Evolutionary conservation across 2,113 vertebrate species (phyloP).

Genomic region (Arizona elegans): DNA sequence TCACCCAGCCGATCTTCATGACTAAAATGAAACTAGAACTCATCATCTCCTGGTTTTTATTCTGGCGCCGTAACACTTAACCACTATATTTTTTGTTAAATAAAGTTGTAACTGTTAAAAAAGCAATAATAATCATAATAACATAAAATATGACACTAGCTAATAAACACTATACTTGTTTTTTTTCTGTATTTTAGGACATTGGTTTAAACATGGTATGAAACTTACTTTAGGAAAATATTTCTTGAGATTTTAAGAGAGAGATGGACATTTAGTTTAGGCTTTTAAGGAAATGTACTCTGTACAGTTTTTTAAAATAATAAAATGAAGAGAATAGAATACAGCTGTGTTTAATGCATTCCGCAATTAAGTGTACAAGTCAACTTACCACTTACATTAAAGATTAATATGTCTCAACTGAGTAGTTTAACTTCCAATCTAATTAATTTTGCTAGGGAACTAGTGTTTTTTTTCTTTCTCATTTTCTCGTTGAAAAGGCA

Average conservation of each 20-base stretch:
- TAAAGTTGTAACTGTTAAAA: neutral
- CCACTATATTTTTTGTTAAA: neutral
- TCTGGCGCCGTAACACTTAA: neutral
- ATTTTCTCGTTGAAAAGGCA: neutral
- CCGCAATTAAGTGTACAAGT: neutral
- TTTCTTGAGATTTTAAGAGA: neutral
- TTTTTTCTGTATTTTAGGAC: neutral
- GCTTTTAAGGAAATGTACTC: neutral
- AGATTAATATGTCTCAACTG: neutral
- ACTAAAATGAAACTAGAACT: neutral
- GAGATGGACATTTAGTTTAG: neutral
- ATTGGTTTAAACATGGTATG: neutral
- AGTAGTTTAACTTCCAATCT: neutral
- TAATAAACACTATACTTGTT: neutral
- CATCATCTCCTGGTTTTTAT: neutral
- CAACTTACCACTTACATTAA: neutral
- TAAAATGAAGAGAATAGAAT: neutral
- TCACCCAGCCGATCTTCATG: neutral
- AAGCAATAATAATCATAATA: neutral
- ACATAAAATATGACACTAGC: neutral
- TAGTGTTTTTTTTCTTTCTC: neutral
- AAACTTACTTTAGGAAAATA: neutral
- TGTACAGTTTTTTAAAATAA: neutral
- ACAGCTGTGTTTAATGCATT: neutral
- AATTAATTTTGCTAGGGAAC: neutral